These are phyloP conservation scores for Amazona guildingii DNA, from an alignment of 2,113 vertebrate species.

Conservation along the genomic window DNA sequence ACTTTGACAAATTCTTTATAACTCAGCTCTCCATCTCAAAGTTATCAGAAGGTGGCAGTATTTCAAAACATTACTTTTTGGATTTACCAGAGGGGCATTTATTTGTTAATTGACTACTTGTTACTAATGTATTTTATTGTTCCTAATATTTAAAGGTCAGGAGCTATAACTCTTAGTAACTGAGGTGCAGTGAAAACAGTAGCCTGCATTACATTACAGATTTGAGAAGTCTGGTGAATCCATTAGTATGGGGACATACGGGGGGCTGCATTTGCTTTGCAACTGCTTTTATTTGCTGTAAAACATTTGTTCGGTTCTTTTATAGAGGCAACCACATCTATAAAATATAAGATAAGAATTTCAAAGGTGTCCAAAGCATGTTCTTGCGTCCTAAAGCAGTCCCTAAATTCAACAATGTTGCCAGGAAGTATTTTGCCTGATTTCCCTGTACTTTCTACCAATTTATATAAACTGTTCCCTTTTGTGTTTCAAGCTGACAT, in stretches of 20 bases:
- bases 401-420: not conserved
- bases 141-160: not conserved
- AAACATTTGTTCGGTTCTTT: not conserved
- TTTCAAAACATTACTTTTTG: slow-evolving; percentile 30
- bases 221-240: not conserved
- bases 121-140: slow-evolving; percentile 36
- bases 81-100: slow-evolving; percentile 28
- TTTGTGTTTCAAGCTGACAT: not conserved
- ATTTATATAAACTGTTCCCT: not conserved
- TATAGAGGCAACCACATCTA: rapidly evolving
- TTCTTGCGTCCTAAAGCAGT: not conserved
- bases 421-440: not conserved
- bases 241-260: not conserved
- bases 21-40: not conserved
- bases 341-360: not conserved
- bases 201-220: not conserved
- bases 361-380: not conserved
- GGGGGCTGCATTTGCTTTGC: not conserved
- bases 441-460: not conserved
- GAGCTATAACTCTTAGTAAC: not conserved
- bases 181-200: not conserved
- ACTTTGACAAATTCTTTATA: not conserved
- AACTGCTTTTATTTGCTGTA: not conserved
- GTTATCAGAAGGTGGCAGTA: slow-evolving; percentile 50
- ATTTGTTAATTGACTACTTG: slow-evolving; percentile 35